These are phyloP conservation scores for Chrysina gloriosa DNA, from an alignment of 2,888 invertebrate species.

Conservation along the genomic window DNA sequence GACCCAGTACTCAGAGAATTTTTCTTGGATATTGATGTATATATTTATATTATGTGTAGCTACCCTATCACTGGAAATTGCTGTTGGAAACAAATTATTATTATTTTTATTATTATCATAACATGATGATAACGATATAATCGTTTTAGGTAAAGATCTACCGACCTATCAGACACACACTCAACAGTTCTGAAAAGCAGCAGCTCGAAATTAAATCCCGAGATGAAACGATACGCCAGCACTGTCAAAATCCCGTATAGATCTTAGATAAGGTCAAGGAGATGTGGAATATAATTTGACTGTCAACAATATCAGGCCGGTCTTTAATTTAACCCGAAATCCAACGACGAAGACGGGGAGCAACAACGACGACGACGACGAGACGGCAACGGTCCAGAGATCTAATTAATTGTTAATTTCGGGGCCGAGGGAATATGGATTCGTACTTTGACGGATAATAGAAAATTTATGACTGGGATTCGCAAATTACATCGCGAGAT, in stretches of 20 bases:
- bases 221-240: background rate
- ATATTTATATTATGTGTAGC: too few species aligned
- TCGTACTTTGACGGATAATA: conserved; percentile 46
- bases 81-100: too few species aligned
- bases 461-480: conserved; percentile 49
- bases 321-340: conserved; percentile 41
- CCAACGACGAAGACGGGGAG: conserved; percentile 9
- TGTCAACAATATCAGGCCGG: conserved; percentile 10
- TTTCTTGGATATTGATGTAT: too few species aligned
- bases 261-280: background rate
- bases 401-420: conserved; percentile 46
- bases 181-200: too few species aligned
- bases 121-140: too few species aligned
- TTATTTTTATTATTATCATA: too few species aligned
- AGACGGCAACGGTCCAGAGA: conserved; percentile 31
- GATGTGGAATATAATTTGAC: background rate
- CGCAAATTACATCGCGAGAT: conserved; percentile 45
- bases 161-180: too few species aligned
- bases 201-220: background rate
- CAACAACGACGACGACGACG: background rate
- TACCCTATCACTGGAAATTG: too few species aligned
- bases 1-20: too few species aligned
- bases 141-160: too few species aligned
- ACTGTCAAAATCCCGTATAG: conserved; percentile 6
- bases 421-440: background rate